Base-by-base conservation (phyloP, 2,888 invertebrate genomes). In the Amblyteles armatorius region DNA sequence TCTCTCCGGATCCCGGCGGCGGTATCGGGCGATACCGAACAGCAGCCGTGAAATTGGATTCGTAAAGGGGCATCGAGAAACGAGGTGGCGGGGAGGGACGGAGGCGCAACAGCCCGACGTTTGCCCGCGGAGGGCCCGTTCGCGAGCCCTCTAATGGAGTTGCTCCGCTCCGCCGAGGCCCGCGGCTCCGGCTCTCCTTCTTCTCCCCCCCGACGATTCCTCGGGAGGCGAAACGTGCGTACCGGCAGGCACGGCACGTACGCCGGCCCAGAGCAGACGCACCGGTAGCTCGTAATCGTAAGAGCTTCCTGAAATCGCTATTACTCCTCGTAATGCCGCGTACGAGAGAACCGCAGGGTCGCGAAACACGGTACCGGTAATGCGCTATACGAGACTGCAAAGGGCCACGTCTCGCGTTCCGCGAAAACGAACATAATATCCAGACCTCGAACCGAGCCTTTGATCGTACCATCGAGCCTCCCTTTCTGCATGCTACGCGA, bases 1-100 rank as follows among this genome's bases (percentile, higher is more conserved):
- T 26, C 16, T 65, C 36, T 7, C 19, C 52, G 48, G 40, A 83
- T 36, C 50, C 60, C 36, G 60, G 67, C 52, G 40, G 77, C 55
- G 55, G 78, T 77, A 84, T 78, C 72, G 67, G 72, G 50, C 72
- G 68, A 78, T 81, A 81, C 69, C 81, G 81, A 82, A 84, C 73
- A 78, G 68, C 77, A 84, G 73, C 81, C 84, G 77, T 84, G 84
- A 84, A 84, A 84, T 84, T 81, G 84, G 81, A 81, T 84, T 84
- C 78, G 84, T 69, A 73, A 84, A 84, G 81, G 81, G 81, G 81
- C 81, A 84, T 84, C 81, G 68, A 69, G 81, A 69, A 78, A 81
- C 71, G 80, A 80, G 80, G 73, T 67, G 69, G 55, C 36, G 65
- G 60, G 19, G 52, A 55, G 71, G 3, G 13, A 36, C 44, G 52